Base-by-base conservation (phyloP, 2,113 vertebrate species). In the Fukomys damarensis region DNA sequence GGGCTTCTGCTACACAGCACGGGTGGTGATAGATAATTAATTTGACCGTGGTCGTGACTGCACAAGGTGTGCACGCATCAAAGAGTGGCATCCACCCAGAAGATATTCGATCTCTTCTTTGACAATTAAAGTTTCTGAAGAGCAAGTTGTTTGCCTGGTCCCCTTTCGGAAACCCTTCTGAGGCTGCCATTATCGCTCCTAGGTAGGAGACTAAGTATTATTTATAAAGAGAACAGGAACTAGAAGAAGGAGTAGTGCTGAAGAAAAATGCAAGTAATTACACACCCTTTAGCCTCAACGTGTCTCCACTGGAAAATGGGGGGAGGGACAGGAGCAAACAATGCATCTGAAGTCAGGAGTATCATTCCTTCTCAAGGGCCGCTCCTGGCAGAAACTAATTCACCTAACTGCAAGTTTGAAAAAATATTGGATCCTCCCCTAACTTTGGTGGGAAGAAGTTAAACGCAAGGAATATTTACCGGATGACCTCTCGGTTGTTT, bases 211-310 rank as follows among this genome's bases (percentile, higher is more conserved):
- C 43, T 58, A 68, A 80, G 16, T 84, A 65, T 76, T 86, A 43
- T 56, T 91, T 61, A 88, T 41, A 38, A 89, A 59, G n/a, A 93
- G 90, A 95, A 70, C 10, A 93, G 80, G 74, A 92, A 41, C 49
- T 19, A 58, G 70, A 74, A 70, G 24, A 63, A 68, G 46, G 56
- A n/a, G 30, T 32, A 89, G 49, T 38, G 72, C 56, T 46, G 46
- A 52, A 56, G 70, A 56, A 56, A 83, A 92, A 56, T 7, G 54
- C 4, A 32, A 49, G 9, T 22, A 13, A 28, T 38, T 52, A 28
- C 38, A 26, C 30, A 63, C 41, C 16, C 56, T 91, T 63, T 46
- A 74, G 66, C 32, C 77, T 46, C 72, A 79, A 79, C 26, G 58
- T 32, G 12, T 65, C 88, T 76, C 9, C 9, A 22, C 16, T 28